Evolutionary conservation across 2,888 invertebrate species (phyloP).

Genomic region (Ophonus ardosiacus): DNA sequence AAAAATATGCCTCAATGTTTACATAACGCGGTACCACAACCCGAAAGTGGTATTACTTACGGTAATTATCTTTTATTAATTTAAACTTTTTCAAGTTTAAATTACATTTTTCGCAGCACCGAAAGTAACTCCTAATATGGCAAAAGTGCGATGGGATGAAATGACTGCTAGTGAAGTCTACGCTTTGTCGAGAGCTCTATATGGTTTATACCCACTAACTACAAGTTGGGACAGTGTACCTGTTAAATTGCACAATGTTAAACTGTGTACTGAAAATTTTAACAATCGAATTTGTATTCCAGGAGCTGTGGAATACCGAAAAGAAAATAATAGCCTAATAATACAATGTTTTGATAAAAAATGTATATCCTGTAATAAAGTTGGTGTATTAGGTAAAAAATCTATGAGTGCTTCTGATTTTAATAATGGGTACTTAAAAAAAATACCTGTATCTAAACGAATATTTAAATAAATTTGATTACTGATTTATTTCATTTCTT

Average conservation of each 20-base stretch:
- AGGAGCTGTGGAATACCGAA: slow-evolving; percentile 82
- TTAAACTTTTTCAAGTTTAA: background rate
- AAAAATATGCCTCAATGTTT: slow-evolving; percentile 80
- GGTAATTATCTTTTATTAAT: slow-evolving; percentile 77
- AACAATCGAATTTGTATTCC: slow-evolving; percentile 69
- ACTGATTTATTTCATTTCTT: background rate
- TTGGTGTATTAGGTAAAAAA: slow-evolving; percentile 84
- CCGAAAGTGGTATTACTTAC: slow-evolving; percentile 80
- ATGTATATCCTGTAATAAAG: slow-evolving; percentile 81
- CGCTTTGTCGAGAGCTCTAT: slow-evolving; percentile 84
- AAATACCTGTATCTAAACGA: slow-evolving; percentile 74
- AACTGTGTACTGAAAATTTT: background rate
- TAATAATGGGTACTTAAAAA: slow-evolving; percentile 90
- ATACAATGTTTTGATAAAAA: slow-evolving; percentile 83
- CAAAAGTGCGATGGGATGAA: slow-evolving; percentile 82
- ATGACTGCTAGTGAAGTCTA: slow-evolving; percentile 83
- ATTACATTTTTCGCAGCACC: slow-evolving; percentile 80
- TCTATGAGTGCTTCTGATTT: slow-evolving; percentile 89
- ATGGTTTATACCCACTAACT: slow-evolving; percentile 80
- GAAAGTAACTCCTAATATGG: slow-evolving; percentile 81
- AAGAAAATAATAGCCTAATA: slow-evolving; percentile 78
- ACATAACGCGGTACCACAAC: slow-evolving; percentile 80
- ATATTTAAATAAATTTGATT: slow-evolving; percentile 72
- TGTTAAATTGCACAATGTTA: slow-evolving; percentile 80
- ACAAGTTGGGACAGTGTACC: slow-evolving; percentile 80